These are phyloP conservation scores for Labeo catla DNA, from an alignment of 2,113 vertebrate genomes.

Conservation along the genomic window DNA sequence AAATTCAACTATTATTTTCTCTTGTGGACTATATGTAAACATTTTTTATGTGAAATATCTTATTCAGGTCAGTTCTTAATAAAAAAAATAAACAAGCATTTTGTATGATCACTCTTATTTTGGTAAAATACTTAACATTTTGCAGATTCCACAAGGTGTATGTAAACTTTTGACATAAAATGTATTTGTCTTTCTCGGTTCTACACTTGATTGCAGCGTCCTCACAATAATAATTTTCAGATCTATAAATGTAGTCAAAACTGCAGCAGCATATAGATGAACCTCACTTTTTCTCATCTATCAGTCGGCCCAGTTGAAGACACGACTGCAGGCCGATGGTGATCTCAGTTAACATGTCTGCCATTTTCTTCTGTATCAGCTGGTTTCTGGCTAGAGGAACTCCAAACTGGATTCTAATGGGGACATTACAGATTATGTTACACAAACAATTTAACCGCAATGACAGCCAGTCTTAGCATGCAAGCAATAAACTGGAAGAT, in stretches of 20 bases:
- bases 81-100: no score
- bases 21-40: no score
- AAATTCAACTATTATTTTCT: no score
- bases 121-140: no score
- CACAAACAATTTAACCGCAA: not conserved
- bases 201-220: not conserved
- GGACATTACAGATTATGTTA: not conserved
- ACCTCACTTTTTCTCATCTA: constrained; percentile 79
- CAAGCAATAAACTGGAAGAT: not conserved
- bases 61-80: no score
- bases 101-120: no score
- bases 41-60: no score
- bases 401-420: constrained; percentile 84
- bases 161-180: no score
- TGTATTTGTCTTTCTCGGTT: not conserved
- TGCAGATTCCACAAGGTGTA: no score
- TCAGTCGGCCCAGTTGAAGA: constrained; percentile 83
- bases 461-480: not conserved
- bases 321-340: constrained; percentile 86
- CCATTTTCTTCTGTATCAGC: constrained; percentile 92
- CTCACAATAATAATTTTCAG: not conserved
- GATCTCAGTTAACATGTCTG: constrained; percentile 90
- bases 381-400: constrained; percentile 89
- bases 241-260: not conserved
- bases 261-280: not conserved